Evolutionary conservation across 2,888 invertebrate genomes (phyloP), one percentile per base, ranked within the genome.

Genomic region (Camptogramma bilineatum): DNA sequence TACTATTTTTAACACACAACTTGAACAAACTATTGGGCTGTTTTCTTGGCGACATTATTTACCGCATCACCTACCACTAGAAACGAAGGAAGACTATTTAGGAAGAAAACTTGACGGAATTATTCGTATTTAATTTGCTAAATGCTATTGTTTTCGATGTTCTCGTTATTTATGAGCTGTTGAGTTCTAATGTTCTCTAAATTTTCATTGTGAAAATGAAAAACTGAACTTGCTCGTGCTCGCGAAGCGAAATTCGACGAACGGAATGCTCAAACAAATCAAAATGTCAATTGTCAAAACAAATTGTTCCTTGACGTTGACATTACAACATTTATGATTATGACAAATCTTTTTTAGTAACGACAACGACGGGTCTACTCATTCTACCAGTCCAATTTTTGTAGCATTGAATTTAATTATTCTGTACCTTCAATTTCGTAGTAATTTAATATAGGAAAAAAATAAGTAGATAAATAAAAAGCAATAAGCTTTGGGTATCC

Each of bases 31-130:
- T 88, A 82, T 70, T 79, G 21, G 93, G 93, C 73, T 92, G 88
- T 79, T 88, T 93, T 73, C 80, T 86, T 72, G 93, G 93, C 72
- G 93, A 87, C 93, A 93, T 93, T 69, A 68, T 60, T 52, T 52
- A 63, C 17, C 9, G 39, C 55, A 64, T 54, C 39, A 50, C 34
- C 16, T 28, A 51, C 1, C 21, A 57, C 54, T 51, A 7, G 18
- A 39, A 56, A 56, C 9, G 18, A 48, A 18, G 17, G 3, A 47
- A 31, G 51, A 47, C 17, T 39, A 17, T 17, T 8, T 44, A 5
- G 0, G 34, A 34, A 19, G 19, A 34, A 19, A 18, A 19, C 4
- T 39, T 39, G 34, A 48, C 46, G 19, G 34, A 39, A 34, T 34
- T 48, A 51, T 50, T 50, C n/a, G 39, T 28, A 39, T 1, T 44